Evolutionary conservation across 2,113 vertebrate species (phyloP).

Genomic region (Australoheros scitulus): DNA sequence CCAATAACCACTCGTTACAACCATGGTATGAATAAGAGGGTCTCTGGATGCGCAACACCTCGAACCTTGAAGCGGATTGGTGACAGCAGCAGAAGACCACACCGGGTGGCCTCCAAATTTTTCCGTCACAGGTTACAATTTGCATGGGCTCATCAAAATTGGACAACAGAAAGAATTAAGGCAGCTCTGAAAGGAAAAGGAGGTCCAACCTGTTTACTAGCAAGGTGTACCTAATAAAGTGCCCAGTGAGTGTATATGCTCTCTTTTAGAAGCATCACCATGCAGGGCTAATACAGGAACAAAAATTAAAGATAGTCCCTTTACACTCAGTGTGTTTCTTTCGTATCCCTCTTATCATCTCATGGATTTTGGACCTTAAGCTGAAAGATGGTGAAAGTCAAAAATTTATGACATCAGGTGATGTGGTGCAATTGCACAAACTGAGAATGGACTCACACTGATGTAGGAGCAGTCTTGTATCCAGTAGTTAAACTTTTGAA

Average conservation of each 20-base stretch:
- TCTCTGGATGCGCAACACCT: not conserved
- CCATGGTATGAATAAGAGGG: not conserved
- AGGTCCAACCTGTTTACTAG: too few species aligned
- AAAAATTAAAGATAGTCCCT: not conserved
- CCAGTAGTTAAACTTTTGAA: not conserved
- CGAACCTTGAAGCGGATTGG: not conserved
- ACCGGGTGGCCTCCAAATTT: not conserved
- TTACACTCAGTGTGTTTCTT: too few species aligned
- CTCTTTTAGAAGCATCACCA: not conserved
- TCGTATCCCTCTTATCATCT: not conserved
- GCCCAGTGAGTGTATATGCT: not conserved
- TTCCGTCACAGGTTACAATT: too few species aligned
- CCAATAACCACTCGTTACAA: not conserved
- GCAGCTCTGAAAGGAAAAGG: too few species aligned
- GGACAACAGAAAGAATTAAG: too few species aligned
- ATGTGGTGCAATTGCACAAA: not conserved
- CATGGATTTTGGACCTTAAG: not conserved
- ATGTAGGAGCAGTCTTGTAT: not conserved
- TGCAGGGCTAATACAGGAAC: not conserved
- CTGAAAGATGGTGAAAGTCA: not conserved
- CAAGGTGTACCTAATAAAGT: not conserved
- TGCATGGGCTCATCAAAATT: too few species aligned
- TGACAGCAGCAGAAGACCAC: not conserved
- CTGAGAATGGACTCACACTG: not conserved
- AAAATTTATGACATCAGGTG: too few species aligned